Conservation (phyloP, 2,888 invertebrate species). For the Metallyticus violacea region DNA sequence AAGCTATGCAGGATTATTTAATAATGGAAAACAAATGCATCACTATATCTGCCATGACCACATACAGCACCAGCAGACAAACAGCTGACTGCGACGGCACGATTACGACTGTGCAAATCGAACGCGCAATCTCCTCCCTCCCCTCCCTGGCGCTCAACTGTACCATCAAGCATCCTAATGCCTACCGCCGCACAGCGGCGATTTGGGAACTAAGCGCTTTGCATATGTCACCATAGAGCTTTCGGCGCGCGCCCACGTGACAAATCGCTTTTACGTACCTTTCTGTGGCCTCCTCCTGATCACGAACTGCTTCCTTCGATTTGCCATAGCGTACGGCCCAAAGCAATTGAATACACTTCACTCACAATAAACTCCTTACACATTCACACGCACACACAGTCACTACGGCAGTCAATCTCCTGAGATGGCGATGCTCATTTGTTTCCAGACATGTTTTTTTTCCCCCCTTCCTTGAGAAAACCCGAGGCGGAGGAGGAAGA, state of each 20-base stretch:
- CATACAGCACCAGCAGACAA: not conserved
- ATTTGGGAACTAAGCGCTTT: not conserved
- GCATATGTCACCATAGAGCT: not conserved
- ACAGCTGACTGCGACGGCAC: not conserved
- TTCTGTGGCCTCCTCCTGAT: constrained; percentile 4
- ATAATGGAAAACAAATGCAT: too few species aligned
- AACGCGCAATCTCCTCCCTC: not conserved
- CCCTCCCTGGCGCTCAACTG: not conserved
- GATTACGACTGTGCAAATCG: not conserved
- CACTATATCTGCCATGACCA: not conserved
- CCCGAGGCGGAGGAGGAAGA: not conserved
- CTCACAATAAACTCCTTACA: not conserved
- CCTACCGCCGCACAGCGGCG: constrained; percentile 3
- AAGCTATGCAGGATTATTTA: too few species aligned
- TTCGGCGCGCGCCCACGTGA: not conserved
- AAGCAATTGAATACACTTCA: not conserved
- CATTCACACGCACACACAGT: not conserved
- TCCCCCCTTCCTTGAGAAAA: not conserved
- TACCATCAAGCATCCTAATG: not conserved
- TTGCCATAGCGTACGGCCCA: not conserved
- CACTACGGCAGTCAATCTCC: not conserved
- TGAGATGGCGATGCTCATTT: not conserved
- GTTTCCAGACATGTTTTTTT: not conserved
- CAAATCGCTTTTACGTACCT: not conserved
- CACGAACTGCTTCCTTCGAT: constrained; percentile 15